A percentile compares a stretch with the other conserved stretches of the same genome.
These are phyloP conservation scores for Hydrochoerus hydrochaeris DNA, from an alignment of 2,113 vertebrate genomes.

Conservation along the genomic window DNA sequence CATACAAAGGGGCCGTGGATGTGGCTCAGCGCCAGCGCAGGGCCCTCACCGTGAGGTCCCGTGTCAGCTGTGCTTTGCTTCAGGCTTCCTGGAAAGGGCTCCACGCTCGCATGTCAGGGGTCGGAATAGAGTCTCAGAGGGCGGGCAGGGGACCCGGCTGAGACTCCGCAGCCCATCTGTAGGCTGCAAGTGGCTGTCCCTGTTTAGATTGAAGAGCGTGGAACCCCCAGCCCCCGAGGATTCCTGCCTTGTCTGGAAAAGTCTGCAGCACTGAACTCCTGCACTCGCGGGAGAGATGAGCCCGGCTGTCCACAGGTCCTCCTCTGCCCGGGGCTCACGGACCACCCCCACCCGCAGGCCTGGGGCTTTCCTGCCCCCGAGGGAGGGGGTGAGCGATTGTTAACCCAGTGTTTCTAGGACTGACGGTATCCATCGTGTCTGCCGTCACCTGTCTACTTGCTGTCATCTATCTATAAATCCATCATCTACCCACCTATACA, in stretches of 20 bases:
- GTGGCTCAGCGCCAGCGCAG: not conserved
- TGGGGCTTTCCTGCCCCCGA: not conserved
- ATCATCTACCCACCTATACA: not conserved
- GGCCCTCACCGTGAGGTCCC: not conserved
- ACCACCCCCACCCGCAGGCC: not conserved
- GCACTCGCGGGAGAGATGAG: not conserved
- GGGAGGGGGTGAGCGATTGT: too few relatives aligned
- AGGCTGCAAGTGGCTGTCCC: not conserved
- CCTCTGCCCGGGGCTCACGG: not conserved
- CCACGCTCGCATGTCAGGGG: not conserved
- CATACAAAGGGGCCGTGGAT: not conserved
- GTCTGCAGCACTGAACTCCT: not conserved
- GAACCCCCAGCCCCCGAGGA: not conserved
- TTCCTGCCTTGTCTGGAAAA: not conserved
- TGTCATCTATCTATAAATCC: not conserved
- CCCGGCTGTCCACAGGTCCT: not conserved
- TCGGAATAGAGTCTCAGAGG: not conserved
- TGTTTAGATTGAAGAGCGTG: not conserved
- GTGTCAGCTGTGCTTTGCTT: not conserved
- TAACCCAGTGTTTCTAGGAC: not conserved
- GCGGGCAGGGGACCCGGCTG: rapidly evolving
- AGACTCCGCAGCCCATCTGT: rapidly evolving
- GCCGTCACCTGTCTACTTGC: not conserved
- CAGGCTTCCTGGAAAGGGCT: not conserved
- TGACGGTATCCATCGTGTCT: not conserved